These are phyloP conservation scores for Acronicta alni DNA, from an alignment of 2,888 invertebrate species.

Conservation along the genomic window DNA sequence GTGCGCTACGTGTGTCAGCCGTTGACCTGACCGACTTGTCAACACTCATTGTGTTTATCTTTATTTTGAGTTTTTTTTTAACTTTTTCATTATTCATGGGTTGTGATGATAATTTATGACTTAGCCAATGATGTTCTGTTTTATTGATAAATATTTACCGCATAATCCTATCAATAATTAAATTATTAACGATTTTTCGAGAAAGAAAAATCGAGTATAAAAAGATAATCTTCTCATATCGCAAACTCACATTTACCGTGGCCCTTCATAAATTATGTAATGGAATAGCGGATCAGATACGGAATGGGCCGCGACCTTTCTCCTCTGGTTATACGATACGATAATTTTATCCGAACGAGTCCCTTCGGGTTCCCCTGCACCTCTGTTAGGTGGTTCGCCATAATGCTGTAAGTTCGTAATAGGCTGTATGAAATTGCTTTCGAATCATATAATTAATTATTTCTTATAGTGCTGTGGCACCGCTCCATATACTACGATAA, in stretches of 20 bases:
- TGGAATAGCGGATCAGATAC: slow-evolving; percentile 66
- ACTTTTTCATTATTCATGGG: slow-evolving; percentile 1
- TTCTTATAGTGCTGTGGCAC: too few species aligned
- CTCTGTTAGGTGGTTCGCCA: slow-evolving; percentile 68
- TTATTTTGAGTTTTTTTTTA: slow-evolving; percentile 12
- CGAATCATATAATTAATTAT: too few species aligned
- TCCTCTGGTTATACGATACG: slow-evolving; percentile 62
- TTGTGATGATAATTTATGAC: too few species aligned
- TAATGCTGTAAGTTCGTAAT: too few species aligned
- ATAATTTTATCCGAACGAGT: slow-evolving; percentile 61
- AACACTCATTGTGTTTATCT: slow-evolving; percentile 22
- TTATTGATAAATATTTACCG: slow-evolving; percentile 14
- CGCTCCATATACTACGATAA: too few species aligned
- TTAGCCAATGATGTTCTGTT: slow-evolving; percentile 16
- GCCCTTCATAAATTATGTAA: slow-evolving; percentile 73
- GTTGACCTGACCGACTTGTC: slow-evolving; percentile 36
- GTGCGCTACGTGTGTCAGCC: slow-evolving; percentile 27
- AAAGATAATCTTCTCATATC: slow-evolving; percentile 27
- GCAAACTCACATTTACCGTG: slow-evolving; percentile 43
- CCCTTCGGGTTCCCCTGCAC: slow-evolving; percentile 49
- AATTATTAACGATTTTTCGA: too few species aligned
- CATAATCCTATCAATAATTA: slow-evolving; percentile 23
- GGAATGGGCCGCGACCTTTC: slow-evolving; percentile 61
- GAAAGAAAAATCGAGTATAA: too few species aligned
- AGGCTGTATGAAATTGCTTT: too few species aligned